Evolutionary conservation across 2,888 invertebrate species (phyloP), one percentile per base, ranked within the genome.

Genomic region (Chloroclystis v-ata): DNA sequence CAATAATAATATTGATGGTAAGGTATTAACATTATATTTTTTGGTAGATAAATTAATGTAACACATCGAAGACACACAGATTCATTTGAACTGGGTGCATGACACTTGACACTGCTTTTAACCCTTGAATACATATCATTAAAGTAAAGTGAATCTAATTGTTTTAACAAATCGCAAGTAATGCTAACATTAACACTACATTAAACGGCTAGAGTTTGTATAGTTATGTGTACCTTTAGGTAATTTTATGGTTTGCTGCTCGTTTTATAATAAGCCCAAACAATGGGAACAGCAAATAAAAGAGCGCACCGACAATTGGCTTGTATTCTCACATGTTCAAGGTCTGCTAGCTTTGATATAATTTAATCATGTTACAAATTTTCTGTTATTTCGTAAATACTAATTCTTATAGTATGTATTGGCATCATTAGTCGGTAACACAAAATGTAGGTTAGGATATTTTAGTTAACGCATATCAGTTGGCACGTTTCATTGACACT

Each of bases 21-120:
- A 84, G 56, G 84, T 84, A 83, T 81, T 62, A 57, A 59, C 64
- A 54, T 66, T 61, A 62, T 63, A 47, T 55, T 56, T 52, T 50
- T 54, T 53, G 28, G 47, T 52, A 49, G 52, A 47, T 12, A 13
- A 14, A 32, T 20, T 29, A 28, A 28, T 46, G 9, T 47, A 40
- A 30, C 32, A 39, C 58, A 65, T 58, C 66, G 82, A 79, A 84
- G 87, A 87, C 85, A 85, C 83, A 86, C 86, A 85, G 86, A 85
- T 82, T 75, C 71, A 67, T 65, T 70, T 52, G 70, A 74, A 75
- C 75, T 80, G 79, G 70, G 72, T 78, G 81, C 81, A 79, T 78
- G 78, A 60, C 29, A 47, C 30, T 40, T 78, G 78, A 60, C 29
- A 47, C 30, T 40, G 53, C 59, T 56, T 56, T 37, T 37, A 47